A percentile compares a stretch with the other conserved stretches of the same genome.
Conservation (phyloP, 2,888 invertebrate species). For the Drosophila neoperkinsi region DNA sequence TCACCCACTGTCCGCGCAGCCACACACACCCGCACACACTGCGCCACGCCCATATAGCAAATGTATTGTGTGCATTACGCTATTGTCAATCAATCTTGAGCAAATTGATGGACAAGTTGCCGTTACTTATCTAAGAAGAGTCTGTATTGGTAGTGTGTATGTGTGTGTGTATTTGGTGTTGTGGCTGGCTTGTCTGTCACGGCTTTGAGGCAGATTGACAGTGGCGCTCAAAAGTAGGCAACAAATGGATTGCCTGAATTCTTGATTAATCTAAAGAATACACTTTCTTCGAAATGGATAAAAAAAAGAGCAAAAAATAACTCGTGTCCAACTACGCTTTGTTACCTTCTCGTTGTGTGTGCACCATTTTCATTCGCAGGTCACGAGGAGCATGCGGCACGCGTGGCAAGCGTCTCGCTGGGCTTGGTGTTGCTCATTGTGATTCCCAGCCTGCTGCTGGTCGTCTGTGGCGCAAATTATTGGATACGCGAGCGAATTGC, state of each 20-base stretch:
- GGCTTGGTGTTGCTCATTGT: slow-evolving; percentile 92
- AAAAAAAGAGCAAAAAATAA: neutral
- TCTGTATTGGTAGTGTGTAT: slow-evolving; percentile 12
- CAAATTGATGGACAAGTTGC: slow-evolving; percentile 82
- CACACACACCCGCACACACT: slow-evolving; percentile 13
- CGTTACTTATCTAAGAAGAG: slow-evolving; percentile 47
- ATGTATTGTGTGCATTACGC: slow-evolving; percentile 80
- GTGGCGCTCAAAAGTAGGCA: slow-evolving; percentile 58
- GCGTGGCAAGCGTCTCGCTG: slow-evolving; percentile 91
- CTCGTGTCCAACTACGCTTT: slow-evolving; percentile 20
- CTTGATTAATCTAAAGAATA: slow-evolving; percentile 66
- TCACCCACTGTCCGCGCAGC: neutral
- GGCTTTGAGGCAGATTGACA: slow-evolving; percentile 27
- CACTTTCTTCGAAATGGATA: slow-evolving; percentile 51
- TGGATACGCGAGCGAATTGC: slow-evolving; percentile 86
- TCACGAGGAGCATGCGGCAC: slow-evolving; percentile 91
- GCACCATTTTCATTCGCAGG: slow-evolving; percentile 86
- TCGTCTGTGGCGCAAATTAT: slow-evolving; percentile 89
- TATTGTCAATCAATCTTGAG: slow-evolving; percentile 79
- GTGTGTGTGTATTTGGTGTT: slow-evolving; percentile 10
- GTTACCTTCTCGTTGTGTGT: slow-evolving; percentile 27
- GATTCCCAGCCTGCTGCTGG: slow-evolving; percentile 90
- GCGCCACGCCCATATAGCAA: slow-evolving; percentile 34
- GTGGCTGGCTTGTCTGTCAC: slow-evolving; percentile 23
- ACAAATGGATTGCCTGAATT: slow-evolving; percentile 47